A percentile compares a stretch with the other conserved stretches of the same genome.
phyloP scores from a whole-genome alignment of 2,888 invertebrate genomes.

The Lumbricus terrestris region DNA sequence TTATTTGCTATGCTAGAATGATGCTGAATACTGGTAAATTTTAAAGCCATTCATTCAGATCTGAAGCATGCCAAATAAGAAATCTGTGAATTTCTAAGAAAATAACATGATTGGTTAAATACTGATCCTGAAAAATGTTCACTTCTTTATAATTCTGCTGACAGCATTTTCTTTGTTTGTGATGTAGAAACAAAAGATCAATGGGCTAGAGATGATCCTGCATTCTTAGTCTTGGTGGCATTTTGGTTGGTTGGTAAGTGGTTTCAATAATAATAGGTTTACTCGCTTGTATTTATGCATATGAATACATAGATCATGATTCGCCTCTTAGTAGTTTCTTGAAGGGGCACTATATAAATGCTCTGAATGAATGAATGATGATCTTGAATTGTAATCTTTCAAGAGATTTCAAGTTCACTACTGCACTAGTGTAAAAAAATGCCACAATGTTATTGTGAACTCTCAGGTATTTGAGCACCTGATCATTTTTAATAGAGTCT shows the following conservation, averaged over 20 bases:
- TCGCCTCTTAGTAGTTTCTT: too few species aligned
- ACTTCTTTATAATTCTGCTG: background rate
- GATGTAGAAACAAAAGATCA: slow-evolving; percentile 89
- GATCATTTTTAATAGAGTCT: too few species aligned
- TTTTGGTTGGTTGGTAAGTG: slow-evolving; percentile 69
- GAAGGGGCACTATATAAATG: too few species aligned
- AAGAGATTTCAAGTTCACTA: too few species aligned
- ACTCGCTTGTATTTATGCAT: background rate
- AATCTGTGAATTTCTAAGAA: background rate
- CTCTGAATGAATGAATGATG: too few species aligned
- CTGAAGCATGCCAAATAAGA: background rate
- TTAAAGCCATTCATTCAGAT: background rate
- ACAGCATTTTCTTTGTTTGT: background rate
- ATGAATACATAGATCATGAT: background rate
- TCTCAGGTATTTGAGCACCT: too few species aligned
- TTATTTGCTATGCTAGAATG: background rate
- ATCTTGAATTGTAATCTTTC: too few species aligned
- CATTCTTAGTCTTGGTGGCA: slow-evolving; percentile 87
- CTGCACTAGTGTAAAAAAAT: too few species aligned
- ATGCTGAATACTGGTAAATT: background rate
- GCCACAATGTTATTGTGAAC: too few species aligned
- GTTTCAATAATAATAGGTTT: background rate
- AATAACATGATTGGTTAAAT: background rate
- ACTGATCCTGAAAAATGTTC: background rate
- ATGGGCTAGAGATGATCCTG: slow-evolving; percentile 97